Conservation (phyloP, 2,797 vertebrate genomes). For the Babyrousa celebensis region DNA sequence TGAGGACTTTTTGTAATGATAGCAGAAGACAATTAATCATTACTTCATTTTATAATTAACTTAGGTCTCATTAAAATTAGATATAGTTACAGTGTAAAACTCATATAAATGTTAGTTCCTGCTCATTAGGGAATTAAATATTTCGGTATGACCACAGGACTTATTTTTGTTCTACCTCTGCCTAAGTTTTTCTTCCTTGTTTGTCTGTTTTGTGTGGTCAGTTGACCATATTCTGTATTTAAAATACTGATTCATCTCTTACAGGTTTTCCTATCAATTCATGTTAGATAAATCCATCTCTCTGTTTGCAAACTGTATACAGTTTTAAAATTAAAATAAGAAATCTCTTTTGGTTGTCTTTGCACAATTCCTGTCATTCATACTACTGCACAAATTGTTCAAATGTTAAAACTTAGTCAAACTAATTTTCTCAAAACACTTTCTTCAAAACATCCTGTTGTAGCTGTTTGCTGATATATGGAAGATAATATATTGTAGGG, state of each 20-base stretch:
- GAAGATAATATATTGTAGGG: background rate
- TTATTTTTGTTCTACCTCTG: background rate
- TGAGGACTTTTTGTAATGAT: background rate
- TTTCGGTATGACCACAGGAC: background rate
- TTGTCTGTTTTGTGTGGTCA: background rate
- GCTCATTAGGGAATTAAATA: background rate
- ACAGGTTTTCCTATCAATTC: background rate
- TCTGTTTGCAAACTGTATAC: background rate
- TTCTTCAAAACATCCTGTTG: background rate
- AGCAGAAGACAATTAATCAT: background rate
- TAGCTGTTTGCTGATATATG: background rate
- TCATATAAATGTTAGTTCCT: background rate
- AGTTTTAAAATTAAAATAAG: conserved; percentile 31
- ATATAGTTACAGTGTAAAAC: background rate
- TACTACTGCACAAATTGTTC: background rate
- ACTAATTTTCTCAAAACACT: background rate
- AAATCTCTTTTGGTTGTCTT: conserved; percentile 4
- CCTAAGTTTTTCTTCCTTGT: background rate
- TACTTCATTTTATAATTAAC: conserved; percentile 27
- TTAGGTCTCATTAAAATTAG: conserved; percentile 30
- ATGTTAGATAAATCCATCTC: conserved; percentile 22
- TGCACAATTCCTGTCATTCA: conserved; percentile 50
- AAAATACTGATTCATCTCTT: background rate
- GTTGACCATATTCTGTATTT: background rate
- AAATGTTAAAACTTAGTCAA: conserved; percentile 42